These are phyloP conservation scores for Amiota minor DNA, from an alignment of 2,888 invertebrate species.

Conservation along the genomic window DNA sequence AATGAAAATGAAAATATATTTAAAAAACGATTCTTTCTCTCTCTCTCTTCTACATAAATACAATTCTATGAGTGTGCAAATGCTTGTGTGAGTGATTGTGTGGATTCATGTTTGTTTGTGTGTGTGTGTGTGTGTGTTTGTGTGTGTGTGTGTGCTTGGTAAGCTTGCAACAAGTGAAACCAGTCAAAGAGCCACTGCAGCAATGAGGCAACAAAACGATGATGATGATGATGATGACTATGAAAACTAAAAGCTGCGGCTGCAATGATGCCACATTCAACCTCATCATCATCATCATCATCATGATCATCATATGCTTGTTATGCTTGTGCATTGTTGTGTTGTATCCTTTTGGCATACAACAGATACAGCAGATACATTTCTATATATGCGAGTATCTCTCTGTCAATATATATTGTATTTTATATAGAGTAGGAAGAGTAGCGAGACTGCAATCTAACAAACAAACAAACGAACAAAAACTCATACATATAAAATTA, in stretches of 20 bases:
- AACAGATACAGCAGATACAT: background rate
- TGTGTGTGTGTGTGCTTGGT: constrained; percentile 17
- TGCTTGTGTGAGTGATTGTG: too few relatives aligned
- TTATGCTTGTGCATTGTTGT: constrained; percentile 48
- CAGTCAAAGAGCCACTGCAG: constrained; percentile 34
- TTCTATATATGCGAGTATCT: background rate
- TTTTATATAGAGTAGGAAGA: constrained; percentile 44
- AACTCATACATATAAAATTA: constrained; percentile 61
- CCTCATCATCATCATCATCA: constrained; percentile 12
- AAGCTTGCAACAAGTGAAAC: constrained; percentile 41
- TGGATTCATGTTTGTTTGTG: too few relatives aligned
- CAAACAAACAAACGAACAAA: constrained; percentile 5
- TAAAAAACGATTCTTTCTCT: constrained; percentile 11
- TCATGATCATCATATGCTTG: constrained; percentile 29
- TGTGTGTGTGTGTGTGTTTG: constrained; percentile 19
- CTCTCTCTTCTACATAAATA: too few relatives aligned
- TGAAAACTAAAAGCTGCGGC: constrained; percentile 14
- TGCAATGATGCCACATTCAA: constrained; percentile 8
- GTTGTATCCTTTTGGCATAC: constrained; percentile 55
- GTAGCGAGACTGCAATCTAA: constrained; percentile 38
- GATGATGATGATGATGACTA: constrained; percentile 48
- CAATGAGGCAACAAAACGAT: constrained; percentile 54
- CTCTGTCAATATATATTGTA: constrained; percentile 27
- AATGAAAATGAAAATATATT: constrained; percentile 63
- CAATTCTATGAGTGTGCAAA: too few relatives aligned